A percentile compares a stretch with the other conserved stretches of the same genome.
These are phyloP conservation scores for Thinocorus orbignyianus DNA, from an alignment of 2,113 vertebrate genomes.

Conservation along the genomic window DNA sequence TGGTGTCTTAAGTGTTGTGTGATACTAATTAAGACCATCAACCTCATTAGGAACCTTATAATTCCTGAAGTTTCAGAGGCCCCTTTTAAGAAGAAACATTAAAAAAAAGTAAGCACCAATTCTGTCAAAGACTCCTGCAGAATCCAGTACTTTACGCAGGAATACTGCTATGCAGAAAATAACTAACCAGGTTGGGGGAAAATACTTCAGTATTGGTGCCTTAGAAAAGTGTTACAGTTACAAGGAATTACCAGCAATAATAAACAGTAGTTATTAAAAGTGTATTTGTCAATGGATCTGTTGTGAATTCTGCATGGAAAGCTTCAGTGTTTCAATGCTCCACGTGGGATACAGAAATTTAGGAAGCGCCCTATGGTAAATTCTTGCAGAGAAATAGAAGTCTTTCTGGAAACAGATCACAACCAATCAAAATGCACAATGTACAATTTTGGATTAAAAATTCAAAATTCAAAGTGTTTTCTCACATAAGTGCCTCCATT, in stretches of 20 bases:
- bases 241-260: neutral
- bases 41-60: neutral
- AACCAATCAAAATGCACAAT: neutral
- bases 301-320: neutral
- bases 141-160: neutral
- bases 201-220: neutral
- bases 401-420: neutral
- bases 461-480: neutral
- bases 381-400: neutral
- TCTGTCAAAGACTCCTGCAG: neutral
- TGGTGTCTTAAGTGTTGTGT: neutral
- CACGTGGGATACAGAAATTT: neutral
- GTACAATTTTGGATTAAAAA: neutral
- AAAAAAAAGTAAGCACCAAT: neutral
- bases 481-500: neutral
- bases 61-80: neutral
- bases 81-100: neutral
- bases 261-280: neutral
- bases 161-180: neutral
- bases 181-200: neutral
- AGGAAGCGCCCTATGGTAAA: neutral
- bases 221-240: neutral
- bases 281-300: neutral
- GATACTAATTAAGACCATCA: neutral
- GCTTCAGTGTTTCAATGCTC: neutral